Percentiles rank a stretch among this genome's conserved stretches.
phyloP scores from a whole-genome alignment of 2,113 vertebrate genomes.

The Pontoporia blainvillei region DNA sequence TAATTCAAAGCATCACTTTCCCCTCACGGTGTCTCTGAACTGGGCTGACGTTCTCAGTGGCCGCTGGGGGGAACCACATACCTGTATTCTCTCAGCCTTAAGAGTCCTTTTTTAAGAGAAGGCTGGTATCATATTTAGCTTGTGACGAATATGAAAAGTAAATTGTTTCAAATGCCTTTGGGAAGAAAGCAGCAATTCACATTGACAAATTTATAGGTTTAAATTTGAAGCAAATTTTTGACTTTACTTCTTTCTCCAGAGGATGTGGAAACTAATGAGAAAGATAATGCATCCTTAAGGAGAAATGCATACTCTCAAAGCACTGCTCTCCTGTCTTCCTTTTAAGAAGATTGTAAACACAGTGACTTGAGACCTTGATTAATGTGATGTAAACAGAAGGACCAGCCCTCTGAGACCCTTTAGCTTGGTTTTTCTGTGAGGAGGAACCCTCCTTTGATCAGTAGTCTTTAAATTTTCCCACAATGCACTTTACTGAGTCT shows the following conservation, averaged over 20 bases:
- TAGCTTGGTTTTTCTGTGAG: background rate
- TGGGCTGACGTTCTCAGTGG: background rate
- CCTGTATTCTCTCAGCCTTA: background rate
- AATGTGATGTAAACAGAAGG: background rate
- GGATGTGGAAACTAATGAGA: background rate
- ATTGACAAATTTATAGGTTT: background rate
- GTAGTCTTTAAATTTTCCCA: background rate
- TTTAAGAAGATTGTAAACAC: background rate
- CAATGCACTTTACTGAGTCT: background rate
- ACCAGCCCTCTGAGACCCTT: background rate
- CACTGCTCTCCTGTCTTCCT: background rate
- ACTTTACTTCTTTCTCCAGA: background rate
- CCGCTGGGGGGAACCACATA: conserved; percentile 57
- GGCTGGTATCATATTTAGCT: background rate
- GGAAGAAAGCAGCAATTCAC: conserved; percentile 35
- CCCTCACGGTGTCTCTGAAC: background rate
- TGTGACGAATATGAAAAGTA: background rate
- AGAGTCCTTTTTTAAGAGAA: background rate
- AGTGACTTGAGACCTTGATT: background rate
- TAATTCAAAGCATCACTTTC: background rate
- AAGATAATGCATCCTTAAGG: background rate
- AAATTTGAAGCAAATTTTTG: background rate
- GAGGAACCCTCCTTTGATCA: background rate
- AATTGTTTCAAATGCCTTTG: conserved; percentile 1
- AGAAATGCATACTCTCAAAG: background rate